phyloP scores from a whole-genome alignment of 2,888 invertebrate genomes.

The Drosophila mettleri region DNA sequence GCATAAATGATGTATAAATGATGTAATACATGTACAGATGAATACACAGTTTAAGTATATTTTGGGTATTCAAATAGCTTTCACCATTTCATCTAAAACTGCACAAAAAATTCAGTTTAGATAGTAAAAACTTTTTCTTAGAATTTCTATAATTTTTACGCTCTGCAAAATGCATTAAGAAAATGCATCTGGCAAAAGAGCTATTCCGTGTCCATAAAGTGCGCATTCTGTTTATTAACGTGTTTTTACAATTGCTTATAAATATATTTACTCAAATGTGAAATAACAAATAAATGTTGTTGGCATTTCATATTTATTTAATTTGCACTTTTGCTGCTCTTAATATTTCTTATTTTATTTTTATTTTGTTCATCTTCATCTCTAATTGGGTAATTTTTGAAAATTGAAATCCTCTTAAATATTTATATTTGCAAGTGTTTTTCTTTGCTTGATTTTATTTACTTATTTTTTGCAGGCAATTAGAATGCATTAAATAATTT shows the following conservation, averaged over 20 bases:
- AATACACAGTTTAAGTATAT: no score
- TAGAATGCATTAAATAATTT: background rate
- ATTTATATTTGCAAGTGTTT: conserved; percentile 7
- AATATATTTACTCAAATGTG: background rate
- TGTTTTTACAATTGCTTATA: background rate
- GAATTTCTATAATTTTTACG: background rate
- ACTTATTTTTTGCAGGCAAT: background rate
- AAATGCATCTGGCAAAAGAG: background rate
- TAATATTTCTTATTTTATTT: background rate
- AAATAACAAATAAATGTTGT: background rate
- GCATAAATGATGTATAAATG: no score
- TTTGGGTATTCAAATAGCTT: no score
- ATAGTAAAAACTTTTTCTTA: no score
- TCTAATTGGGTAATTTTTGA: conserved; percentile 3
- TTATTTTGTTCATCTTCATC: no score
- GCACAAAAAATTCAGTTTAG: no score
- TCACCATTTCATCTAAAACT: no score
- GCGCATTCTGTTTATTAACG: background rate
- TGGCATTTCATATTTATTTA: conserved; percentile 1
- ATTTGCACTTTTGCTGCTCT: background rate
- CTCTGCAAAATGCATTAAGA: background rate
- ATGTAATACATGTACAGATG: no score
- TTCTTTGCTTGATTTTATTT: background rate
- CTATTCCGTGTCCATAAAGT: background rate
- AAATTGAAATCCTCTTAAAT: background rate